Percentiles rank a stretch among this genome's conserved stretches.
These are phyloP conservation scores for Diorhabda carinulata DNA, from an alignment of 1,140 invertebrate genomes.

Conservation along the genomic window DNA sequence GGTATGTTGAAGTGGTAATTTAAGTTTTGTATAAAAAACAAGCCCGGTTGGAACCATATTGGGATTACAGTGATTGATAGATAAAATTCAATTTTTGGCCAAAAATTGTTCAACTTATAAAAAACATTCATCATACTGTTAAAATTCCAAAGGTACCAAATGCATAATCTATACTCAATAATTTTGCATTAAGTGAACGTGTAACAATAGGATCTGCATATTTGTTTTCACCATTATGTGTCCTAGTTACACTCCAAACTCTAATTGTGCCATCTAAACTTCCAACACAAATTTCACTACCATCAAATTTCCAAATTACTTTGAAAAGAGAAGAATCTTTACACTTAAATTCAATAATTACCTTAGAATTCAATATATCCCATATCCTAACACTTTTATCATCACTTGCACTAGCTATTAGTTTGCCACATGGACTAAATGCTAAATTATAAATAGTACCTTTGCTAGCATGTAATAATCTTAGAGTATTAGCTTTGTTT, in stretches of 20 bases:
- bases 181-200: constrained; percentile 26
- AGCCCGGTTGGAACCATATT: too few species aligned
- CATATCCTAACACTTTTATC: constrained; percentile 64
- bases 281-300: constrained; percentile 59
- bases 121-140: constrained; percentile 6
- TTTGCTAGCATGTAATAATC: constrained; percentile 60
- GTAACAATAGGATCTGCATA: constrained; percentile 22
- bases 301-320: constrained; percentile 60
- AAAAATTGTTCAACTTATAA: too few species aligned
- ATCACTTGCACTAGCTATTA: constrained; percentile 66
- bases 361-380: constrained; percentile 61
- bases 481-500: constrained; percentile 57
- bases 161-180: constrained; percentile 36
- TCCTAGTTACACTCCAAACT: constrained; percentile 54
- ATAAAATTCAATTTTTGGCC: too few species aligned
- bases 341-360: constrained; percentile 60
- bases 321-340: constrained; percentile 59
- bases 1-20: too few species aligned
- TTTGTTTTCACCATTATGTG: constrained; percentile 21
- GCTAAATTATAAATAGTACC: constrained; percentile 59
- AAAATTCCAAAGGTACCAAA: constrained; percentile 36
- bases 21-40: too few species aligned
- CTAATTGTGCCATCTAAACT: constrained; percentile 57
- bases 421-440: constrained; percentile 69
- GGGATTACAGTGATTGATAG: too few species aligned